Percentiles rank a stretch among this genome's conserved stretches.
Conservation (phyloP, 2,888 invertebrate genomes). For the Dugesia japonica region DNA sequence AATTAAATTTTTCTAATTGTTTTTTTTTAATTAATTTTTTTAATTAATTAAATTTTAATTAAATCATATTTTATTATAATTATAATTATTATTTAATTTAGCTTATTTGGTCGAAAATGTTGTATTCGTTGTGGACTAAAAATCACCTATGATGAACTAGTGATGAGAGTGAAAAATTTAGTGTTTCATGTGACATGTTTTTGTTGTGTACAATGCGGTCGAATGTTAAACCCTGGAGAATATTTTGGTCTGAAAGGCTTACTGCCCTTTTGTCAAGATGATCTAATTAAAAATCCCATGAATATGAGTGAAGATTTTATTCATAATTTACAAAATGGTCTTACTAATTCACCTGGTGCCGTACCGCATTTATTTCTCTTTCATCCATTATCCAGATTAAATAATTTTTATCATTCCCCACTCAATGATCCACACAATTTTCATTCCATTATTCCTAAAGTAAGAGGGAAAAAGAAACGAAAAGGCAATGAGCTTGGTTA, state of each 20-base stretch:
- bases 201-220: constrained; percentile 68
- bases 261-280: constrained; percentile 66
- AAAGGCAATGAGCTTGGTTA: background rate
- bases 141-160: constrained; percentile 69
- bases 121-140: constrained; percentile 70
- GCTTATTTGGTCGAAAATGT: constrained; percentile 27
- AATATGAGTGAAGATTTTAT: constrained; percentile 15
- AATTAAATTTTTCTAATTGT: background rate
- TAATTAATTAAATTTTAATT: no score
- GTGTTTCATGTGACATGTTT: constrained; percentile 78
- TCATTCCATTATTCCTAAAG: constrained; percentile 1
- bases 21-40: background rate
- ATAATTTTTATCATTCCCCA: constrained; percentile 11
- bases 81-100: background rate
- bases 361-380: constrained; percentile 1
- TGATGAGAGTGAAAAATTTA: constrained; percentile 71
- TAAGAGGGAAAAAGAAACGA: background rate
- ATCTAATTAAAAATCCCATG: constrained; percentile 49
- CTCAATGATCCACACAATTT: constrained; percentile 6
- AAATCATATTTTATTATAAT: background rate
- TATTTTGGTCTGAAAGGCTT: constrained; percentile 73
- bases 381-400: background rate
- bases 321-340: constrained; percentile 3
- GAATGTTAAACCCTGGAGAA: constrained; percentile 68
- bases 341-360: background rate